These are phyloP conservation scores for Siphlonurus alternatus DNA, from an alignment of 2,888 invertebrate species.

Conservation along the genomic window DNA sequence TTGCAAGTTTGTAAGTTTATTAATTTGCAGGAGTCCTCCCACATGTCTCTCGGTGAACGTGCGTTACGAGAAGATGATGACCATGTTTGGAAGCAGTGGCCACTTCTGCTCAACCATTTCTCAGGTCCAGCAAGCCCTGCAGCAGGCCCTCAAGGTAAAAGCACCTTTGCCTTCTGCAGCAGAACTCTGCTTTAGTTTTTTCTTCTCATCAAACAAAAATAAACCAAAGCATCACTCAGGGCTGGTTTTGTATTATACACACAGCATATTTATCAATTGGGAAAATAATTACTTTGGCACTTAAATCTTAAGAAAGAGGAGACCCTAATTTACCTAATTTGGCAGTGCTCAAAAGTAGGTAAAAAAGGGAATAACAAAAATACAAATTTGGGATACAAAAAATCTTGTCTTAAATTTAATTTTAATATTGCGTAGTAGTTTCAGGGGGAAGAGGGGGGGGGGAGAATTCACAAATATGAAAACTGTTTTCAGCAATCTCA, in stretches of 20 bases:
- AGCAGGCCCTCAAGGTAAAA: conserved; percentile 39
- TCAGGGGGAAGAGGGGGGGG: too few relatives aligned
- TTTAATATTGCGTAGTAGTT: too few relatives aligned
- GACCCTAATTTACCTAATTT: too few relatives aligned
- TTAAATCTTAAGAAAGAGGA: too few relatives aligned
- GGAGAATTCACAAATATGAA: too few relatives aligned
- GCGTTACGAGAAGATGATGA: conserved; percentile 80
- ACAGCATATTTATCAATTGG: too few relatives aligned
- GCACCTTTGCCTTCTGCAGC: background rate
- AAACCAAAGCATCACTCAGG: background rate
- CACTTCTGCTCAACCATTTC: conserved; percentile 60
- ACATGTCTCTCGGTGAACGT: conserved; percentile 59
- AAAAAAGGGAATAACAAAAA: too few relatives aligned
- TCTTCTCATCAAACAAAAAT: background rate
- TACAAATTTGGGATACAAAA: too few relatives aligned
- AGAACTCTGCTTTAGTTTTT: background rate
- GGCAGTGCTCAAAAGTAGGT: too few relatives aligned
- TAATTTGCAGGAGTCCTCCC: conserved; percentile 57
- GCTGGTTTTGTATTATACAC: background rate
- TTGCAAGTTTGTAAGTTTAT: background rate
- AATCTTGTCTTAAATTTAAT: too few relatives aligned
- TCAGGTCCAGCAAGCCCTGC: conserved; percentile 55
- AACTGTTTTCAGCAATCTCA: too few relatives aligned
- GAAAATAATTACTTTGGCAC: too few relatives aligned
- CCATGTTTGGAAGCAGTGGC: conserved; percentile 68